Conservation (phyloP, 2,797 vertebrate genomes). For the Siniperca scherzeri region DNA sequence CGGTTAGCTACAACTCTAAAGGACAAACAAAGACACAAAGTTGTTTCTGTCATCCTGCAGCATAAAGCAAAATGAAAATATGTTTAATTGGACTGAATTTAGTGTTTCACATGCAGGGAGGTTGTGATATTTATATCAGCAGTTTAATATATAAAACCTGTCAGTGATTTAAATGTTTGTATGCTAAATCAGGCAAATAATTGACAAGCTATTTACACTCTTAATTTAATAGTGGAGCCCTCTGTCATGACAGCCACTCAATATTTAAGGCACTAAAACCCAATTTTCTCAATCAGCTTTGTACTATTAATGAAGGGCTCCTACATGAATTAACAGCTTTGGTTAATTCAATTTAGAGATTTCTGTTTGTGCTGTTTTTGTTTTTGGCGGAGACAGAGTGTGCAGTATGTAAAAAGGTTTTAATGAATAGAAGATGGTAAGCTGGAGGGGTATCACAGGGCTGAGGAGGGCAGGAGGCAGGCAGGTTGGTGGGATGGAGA, state of each 20-base stretch:
- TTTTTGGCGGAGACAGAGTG: too few species aligned
- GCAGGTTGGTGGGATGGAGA: too few species aligned
- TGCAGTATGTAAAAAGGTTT: too few species aligned
- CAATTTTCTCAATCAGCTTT: not conserved
- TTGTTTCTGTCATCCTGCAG: slow-evolving; percentile 1
- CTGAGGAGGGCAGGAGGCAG: too few species aligned
- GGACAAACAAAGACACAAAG: slow-evolving; percentile 48
- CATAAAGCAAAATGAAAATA: not conserved
- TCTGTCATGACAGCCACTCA: not conserved
- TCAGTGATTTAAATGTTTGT: slow-evolving; percentile 5
- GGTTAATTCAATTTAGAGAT: not conserved
- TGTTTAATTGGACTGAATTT: not conserved
- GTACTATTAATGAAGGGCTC: not conserved
- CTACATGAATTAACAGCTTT: not conserved
- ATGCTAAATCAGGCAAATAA: not conserved
- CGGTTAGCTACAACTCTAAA: slow-evolving; percentile 34
- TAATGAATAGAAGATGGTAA: too few species aligned
- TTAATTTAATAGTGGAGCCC: not conserved
- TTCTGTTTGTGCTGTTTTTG: not conserved
- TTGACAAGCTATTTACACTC: not conserved
- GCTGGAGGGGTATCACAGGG: too few species aligned
- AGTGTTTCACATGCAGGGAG: not conserved
- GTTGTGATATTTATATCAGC: not conserved
- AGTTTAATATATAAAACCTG: not conserved
- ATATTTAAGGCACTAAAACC: not conserved